A percentile compares a stretch with the other conserved stretches of the same genome.
Evolutionary conservation across 1,140 invertebrate species (phyloP).

Genomic region (Chionoecetes opilio): DNA sequence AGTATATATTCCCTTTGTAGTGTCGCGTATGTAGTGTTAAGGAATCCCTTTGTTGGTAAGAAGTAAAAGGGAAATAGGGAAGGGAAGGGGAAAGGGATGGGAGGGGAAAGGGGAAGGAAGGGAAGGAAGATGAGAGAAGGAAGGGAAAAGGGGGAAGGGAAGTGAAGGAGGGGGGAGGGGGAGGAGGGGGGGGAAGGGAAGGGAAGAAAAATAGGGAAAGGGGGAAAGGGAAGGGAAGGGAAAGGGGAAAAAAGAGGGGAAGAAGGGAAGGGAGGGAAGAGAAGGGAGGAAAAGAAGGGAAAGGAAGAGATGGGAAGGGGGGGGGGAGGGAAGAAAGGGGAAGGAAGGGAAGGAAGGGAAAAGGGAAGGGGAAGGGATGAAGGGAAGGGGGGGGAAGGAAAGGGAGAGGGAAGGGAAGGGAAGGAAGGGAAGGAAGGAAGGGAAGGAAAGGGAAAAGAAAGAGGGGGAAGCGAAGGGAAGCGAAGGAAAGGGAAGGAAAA

Average conservation of each 20-base stretch:
- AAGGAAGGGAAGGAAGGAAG: background rate
- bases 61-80: no score
- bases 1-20: no score
- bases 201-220: background rate
- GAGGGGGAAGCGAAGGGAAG: background rate
- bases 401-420: background rate
- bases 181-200: background rate
- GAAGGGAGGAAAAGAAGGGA: background rate
- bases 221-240: slow-evolving; percentile 23
- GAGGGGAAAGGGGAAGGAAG: no score
- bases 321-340: background rate
- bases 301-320: background rate
- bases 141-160: no score
- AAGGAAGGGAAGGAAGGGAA: background rate
- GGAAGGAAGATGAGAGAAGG: no score
- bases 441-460: background rate
- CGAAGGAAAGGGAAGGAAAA: background rate
- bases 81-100: no score
- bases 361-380: background rate
- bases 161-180: background rate
- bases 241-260: background rate
- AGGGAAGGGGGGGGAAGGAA: background rate
- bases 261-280: background rate
- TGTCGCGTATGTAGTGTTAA: no score
- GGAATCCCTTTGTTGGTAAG: no score